A percentile compares a stretch with the other conserved stretches of the same genome.
Conservation (phyloP, 2,888 invertebrate genomes). For the Autographa pulchrina region DNA sequence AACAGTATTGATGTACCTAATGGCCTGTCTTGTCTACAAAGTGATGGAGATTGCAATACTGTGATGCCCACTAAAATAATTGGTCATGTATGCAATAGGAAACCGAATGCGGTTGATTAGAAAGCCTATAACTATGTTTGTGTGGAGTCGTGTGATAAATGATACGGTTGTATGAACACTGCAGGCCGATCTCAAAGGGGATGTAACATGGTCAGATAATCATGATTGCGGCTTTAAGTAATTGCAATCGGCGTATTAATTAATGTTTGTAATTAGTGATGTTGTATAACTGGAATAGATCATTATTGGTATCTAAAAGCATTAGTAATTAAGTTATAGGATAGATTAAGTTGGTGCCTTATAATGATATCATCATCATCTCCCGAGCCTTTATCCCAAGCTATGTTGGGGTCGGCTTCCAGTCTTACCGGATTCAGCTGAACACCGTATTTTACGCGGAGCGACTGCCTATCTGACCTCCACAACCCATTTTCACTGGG, state of each 20-base stretch:
- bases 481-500: too few relatives aligned
- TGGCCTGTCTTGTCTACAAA: constrained; percentile 1
- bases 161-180: not conserved
- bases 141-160: not conserved
- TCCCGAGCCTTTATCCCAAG: too few relatives aligned
- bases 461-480: too few relatives aligned
- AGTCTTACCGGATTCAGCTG: too few relatives aligned
- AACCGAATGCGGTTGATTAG: not conserved
- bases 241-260: constrained; percentile 2
- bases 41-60: not conserved
- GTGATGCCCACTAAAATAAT: not conserved
- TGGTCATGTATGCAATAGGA: not conserved
- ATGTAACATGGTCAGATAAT: constrained; percentile 1
- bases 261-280: not conserved
- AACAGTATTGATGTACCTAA: not conserved
- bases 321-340: not conserved
- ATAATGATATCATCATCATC: too few relatives aligned
- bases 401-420: too few relatives aligned
- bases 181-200: not conserved
- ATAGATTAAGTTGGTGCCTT: too few relatives aligned
- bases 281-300: not conserved
- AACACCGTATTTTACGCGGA: too few relatives aligned
- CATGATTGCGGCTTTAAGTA: constrained; percentile 4
- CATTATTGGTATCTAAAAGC: not conserved
- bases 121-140: not conserved